Evolutionary conservation across 2,113 vertebrate species (phyloP).

Genomic region (Microcebus lehilahytsara): DNA sequence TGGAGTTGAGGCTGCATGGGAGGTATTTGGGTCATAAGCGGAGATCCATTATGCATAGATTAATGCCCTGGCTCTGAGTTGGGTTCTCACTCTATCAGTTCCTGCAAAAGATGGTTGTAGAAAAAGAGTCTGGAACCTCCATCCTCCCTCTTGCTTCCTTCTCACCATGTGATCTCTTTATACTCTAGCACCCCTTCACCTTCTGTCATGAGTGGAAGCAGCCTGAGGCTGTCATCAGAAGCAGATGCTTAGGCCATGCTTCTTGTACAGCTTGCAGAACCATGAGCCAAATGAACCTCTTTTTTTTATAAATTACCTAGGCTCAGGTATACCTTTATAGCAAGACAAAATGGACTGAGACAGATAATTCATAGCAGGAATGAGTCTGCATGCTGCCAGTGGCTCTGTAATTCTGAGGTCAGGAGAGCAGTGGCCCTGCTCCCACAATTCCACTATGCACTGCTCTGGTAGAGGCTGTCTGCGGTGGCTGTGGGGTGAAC

Average conservation of each 20-base stretch:
- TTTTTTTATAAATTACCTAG: not conserved
- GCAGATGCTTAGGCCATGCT: not conserved
- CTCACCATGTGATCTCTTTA: not conserved
- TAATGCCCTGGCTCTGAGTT: not conserved
- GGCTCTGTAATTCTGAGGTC: not conserved
- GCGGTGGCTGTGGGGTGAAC: not conserved
- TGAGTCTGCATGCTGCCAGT: not conserved
- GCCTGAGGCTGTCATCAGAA: not conserved
- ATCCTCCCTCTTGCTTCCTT: not conserved
- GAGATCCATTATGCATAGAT: not conserved
- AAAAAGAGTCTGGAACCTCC: not conserved
- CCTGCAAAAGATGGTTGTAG: not conserved
- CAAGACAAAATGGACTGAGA: not conserved
- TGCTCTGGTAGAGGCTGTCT: not conserved
- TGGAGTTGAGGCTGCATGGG: not conserved
- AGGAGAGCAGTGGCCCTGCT: not conserved
- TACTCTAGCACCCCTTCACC: not conserved
- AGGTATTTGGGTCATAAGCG: not conserved
- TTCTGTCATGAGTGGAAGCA: not conserved
- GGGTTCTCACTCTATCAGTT: not conserved
- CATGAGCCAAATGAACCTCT: not conserved
- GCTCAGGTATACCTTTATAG: not conserved
- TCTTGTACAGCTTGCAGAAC: not conserved
- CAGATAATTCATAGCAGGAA: not conserved
- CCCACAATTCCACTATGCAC: not conserved